A percentile compares a stretch with the other conserved stretches of the same genome.
These are phyloP conservation scores for Julus scanicus DNA, from an alignment of 2,888 invertebrate species.

Conservation along the genomic window DNA sequence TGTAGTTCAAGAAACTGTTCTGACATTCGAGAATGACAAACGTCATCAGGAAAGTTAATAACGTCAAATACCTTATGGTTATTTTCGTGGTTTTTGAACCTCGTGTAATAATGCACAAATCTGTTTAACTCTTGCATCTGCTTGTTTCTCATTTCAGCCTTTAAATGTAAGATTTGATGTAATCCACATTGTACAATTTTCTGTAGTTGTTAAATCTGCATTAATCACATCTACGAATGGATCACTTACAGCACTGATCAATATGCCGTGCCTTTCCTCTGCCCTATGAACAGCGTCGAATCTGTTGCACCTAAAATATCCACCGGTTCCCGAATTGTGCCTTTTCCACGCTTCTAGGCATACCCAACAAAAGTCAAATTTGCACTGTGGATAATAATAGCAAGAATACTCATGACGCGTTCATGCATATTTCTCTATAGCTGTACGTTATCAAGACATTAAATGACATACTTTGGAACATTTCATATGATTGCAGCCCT, in stretches of 20 bases:
- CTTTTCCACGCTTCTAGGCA: constrained; percentile 78
- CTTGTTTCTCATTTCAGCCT: constrained; percentile 72
- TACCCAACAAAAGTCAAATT: constrained; percentile 79
- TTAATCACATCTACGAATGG: background rate
- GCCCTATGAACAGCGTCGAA: constrained; percentile 75
- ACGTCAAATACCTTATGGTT: constrained; percentile 68
- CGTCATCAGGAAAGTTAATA: background rate
- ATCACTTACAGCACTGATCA: constrained; percentile 70
- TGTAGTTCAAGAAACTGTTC: constrained; percentile 25
- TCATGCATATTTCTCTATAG: background rate
- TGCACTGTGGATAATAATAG: constrained; percentile 70
- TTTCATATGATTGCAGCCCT: constrained; percentile 79
- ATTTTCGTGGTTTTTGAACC: constrained; percentile 75
- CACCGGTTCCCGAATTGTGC: constrained; percentile 77
- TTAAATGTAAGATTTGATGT: constrained; percentile 52
- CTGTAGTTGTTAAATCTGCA: background rate
- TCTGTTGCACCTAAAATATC: constrained; percentile 75
- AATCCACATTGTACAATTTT: background rate
- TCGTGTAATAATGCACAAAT: constrained; percentile 75
- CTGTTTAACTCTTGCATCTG: constrained; percentile 74
- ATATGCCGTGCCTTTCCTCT: constrained; percentile 72
- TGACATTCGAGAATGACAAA: background rate
- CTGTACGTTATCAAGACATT: constrained; percentile 58
- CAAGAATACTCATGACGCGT: background rate
- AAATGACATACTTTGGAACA: constrained; percentile 72